Base-by-base conservation (phyloP, 2,888 invertebrate genomes). In the Elegia similella region DNA sequence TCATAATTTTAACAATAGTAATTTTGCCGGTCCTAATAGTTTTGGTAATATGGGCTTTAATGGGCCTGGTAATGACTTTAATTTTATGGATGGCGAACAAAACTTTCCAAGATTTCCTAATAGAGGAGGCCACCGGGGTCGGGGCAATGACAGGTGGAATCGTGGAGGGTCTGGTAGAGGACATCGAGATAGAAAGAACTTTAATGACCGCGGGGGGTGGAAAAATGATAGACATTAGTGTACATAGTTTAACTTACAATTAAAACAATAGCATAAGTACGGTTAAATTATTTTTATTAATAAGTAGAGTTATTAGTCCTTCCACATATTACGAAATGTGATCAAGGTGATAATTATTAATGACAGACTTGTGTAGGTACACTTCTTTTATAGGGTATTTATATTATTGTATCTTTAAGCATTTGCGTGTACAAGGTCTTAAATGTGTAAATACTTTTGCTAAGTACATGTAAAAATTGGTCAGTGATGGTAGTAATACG, bases 161-260 rank as follows among this genome's bases (percentile, higher is more conserved):
- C 84, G 88, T 17, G 91, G 88, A 42, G 83, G 86, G 65, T 78
- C 86, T 58, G 83, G 87, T 52, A 76, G 93, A 75, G 88, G 92
- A 59, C 85, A 92, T 73, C 76, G 91, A 76, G 80, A 91, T 65
- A 67, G 93, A 75, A 82, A 93, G 83, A 81, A 92, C 80, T 80
- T 84, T 81, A 81, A 84, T 81, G 79, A 93, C 78, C 70, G 93
- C 72, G 72, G 93, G 75, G 75, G 87, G 85, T 81, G 92, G 93
- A 84, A 91, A 75, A 82, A 88, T 73, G 91, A 92, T 71, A 92
- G 93, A 62, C 92, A 92, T 74, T 93, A 88, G 64, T 67, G 61
- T 70, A 67, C 57, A 62, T 59, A 43, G 47, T n/a, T 44, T 15
- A 15, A 44, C 32, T 60, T 67, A 68, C 72, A 67, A 57, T 48